Percentiles rank a stretch among this genome's conserved stretches.
phyloP scores from a whole-genome alignment of 2,888 invertebrate genomes.

The Monopis laevigella region DNA sequence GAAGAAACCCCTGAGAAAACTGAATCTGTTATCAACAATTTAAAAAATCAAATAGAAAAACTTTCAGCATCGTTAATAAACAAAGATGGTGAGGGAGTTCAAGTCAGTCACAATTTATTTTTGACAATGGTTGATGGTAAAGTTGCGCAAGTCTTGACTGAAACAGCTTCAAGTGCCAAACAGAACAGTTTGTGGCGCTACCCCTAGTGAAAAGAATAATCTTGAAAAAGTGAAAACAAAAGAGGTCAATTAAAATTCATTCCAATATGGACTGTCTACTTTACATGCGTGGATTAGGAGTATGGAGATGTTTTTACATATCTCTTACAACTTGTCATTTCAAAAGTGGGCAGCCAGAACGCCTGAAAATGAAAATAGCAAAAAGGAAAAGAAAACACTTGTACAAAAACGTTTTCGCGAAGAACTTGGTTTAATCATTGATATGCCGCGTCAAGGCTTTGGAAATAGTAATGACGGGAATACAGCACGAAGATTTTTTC shows the following conservation, averaged over 20 bases:
- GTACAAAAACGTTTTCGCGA: too few species aligned
- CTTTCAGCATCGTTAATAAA: constrained; percentile 18
- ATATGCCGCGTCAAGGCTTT: too few species aligned
- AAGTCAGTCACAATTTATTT: constrained; percentile 21
- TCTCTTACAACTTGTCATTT: constrained; percentile 10
- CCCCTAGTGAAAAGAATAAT: too few species aligned
- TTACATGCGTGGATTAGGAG: constrained; percentile 19
- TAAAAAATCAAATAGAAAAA: constrained; percentile 10
- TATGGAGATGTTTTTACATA: constrained; percentile 13
- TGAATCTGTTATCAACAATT: constrained; percentile 17
- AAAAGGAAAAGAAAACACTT: too few species aligned
- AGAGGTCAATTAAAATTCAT: too few species aligned
- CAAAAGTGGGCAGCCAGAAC: too few species aligned
- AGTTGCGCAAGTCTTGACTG: constrained; percentile 19
- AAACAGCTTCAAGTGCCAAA: constrained; percentile 14
- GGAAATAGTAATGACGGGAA: too few species aligned
- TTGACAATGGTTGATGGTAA: constrained; percentile 23
- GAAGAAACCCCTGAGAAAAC: constrained; percentile 20
- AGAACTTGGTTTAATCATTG: too few species aligned
- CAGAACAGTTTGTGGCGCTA: constrained; percentile 12
- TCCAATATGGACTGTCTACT: constrained; percentile 19
- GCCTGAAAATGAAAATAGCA: too few species aligned
- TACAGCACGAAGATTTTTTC: too few species aligned
- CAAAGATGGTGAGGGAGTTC: constrained; percentile 15
- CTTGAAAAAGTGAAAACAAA: too few species aligned